Percentiles rank a stretch among this genome's conserved stretches.
phyloP scores from a whole-genome alignment of 2,888 invertebrate species.

The Netelia inedita region DNA sequence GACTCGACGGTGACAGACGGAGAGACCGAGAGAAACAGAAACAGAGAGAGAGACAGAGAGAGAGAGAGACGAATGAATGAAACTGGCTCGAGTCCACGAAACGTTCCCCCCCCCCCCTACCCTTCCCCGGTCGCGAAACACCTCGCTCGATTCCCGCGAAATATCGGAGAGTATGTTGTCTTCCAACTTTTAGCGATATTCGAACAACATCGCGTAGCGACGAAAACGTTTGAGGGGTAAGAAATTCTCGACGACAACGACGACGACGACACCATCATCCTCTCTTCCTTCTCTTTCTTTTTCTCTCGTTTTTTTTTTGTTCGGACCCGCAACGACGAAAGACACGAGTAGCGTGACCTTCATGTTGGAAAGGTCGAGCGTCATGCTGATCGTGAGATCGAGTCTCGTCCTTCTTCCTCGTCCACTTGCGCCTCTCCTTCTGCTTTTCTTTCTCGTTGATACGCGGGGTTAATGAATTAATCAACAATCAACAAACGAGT shows the following conservation, averaged over 20 bases:
- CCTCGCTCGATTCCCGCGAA: not conserved
- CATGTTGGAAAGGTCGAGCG: slow-evolving; percentile 51
- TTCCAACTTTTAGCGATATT: not conserved
- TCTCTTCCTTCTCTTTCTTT: not conserved
- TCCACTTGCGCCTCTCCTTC: too few relatives aligned
- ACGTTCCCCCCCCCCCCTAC: slow-evolving; percentile 32
- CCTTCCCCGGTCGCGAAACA: not conserved
- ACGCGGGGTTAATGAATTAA: slow-evolving; percentile 40
- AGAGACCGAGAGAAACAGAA: not conserved
- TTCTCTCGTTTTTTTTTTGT: not conserved
- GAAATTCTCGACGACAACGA: not conserved
- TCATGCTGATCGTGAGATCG: slow-evolving; percentile 2
- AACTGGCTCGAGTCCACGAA: slow-evolving; percentile 79
- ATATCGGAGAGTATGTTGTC: not conserved
- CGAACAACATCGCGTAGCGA: not conserved
- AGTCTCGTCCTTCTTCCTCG: not conserved
- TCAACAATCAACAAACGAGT: slow-evolving; percentile 47
- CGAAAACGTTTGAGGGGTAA: not conserved
- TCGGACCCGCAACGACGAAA: too few relatives aligned
- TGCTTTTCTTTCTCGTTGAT: not conserved
- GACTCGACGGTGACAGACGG: not conserved
- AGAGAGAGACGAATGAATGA: slow-evolving; percentile 76
- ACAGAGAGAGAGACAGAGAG: slow-evolving; percentile 7
- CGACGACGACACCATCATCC: not conserved
- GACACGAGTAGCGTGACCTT: not conserved